phyloP scores from a whole-genome alignment of 2,888 invertebrate species.

The Noctua fimbriata region DNA sequence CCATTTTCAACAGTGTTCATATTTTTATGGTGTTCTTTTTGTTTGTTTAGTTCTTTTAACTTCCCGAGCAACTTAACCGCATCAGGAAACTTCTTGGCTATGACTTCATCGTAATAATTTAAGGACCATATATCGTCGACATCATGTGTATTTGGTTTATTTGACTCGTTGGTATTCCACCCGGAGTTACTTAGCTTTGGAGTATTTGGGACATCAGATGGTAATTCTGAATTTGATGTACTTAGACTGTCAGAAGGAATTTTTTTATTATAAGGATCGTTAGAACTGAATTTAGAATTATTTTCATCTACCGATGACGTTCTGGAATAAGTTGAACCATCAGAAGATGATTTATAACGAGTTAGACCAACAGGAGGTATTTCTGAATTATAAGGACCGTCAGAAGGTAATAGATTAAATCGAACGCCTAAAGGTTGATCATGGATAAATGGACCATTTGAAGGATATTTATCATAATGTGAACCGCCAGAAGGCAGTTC shows the following conservation, averaged over 20 bases:
- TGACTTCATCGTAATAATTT: constrained; percentile 42
- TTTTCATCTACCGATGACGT: neutral
- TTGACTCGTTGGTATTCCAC: neutral
- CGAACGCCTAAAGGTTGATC: too few species aligned
- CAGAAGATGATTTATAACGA: neutral
- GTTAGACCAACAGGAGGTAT: neutral
- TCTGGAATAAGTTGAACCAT: neutral
- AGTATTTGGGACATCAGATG: neutral
- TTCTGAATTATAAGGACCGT: neutral
- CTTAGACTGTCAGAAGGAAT: constrained; percentile 2
- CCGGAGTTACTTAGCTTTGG: neutral
- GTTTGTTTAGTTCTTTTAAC: constrained; percentile 68
- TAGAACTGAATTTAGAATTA: neutral
- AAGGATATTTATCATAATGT: neutral
- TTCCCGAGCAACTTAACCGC: constrained; percentile 62
- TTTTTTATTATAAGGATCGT: neutral
- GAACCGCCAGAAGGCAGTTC: neutral
- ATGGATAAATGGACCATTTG: neutral
- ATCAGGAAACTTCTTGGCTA: constrained; percentile 58
- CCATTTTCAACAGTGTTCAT: neutral
- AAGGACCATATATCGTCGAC: neutral
- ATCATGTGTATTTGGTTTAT: neutral
- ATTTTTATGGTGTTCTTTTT: constrained; percentile 64
- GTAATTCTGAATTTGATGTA: constrained; percentile 4
- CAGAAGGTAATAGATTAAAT: neutral